Evolutionary conservation across 2,888 invertebrate species (phyloP).

Genomic region (Chymomyza procnemis): DNA sequence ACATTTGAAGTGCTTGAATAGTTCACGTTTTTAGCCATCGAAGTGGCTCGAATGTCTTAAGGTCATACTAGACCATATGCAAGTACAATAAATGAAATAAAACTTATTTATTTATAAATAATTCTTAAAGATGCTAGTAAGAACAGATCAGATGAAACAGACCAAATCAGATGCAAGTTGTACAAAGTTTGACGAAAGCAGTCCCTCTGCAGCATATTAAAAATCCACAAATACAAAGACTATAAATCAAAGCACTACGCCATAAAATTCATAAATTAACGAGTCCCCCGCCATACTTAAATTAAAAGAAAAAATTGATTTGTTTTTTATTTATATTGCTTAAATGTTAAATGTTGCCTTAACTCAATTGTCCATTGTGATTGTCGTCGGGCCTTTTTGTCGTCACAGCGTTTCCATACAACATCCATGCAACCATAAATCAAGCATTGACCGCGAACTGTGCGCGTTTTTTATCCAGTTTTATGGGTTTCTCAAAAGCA

Average conservation of each 20-base stretch:
- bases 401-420: constrained; percentile 3
- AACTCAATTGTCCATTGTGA: constrained; percentile 51
- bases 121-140: too few species aligned
- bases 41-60: neutral
- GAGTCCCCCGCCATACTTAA: constrained; percentile 22
- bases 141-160: too few species aligned
- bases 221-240: constrained; percentile 36
- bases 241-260: constrained; percentile 44
- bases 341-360: constrained; percentile 50
- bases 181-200: too few species aligned
- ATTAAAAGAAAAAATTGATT: constrained; percentile 44
- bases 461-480: constrained; percentile 14
- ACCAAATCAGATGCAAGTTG: too few species aligned
- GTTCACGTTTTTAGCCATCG: neutral
- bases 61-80: neutral
- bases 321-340: constrained; percentile 17
- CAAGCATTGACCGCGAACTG: constrained; percentile 49
- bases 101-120: too few species aligned
- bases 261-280: neutral
- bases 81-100: too few species aligned
- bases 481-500: constrained; percentile 60
- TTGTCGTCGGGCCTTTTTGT: neutral
- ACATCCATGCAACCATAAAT: constrained; percentile 49
- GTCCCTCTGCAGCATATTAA: neutral
- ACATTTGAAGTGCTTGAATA: neutral